These are phyloP conservation scores for Nematolebias whitei DNA, from an alignment of 2,113 vertebrate species.

Conservation along the genomic window DNA sequence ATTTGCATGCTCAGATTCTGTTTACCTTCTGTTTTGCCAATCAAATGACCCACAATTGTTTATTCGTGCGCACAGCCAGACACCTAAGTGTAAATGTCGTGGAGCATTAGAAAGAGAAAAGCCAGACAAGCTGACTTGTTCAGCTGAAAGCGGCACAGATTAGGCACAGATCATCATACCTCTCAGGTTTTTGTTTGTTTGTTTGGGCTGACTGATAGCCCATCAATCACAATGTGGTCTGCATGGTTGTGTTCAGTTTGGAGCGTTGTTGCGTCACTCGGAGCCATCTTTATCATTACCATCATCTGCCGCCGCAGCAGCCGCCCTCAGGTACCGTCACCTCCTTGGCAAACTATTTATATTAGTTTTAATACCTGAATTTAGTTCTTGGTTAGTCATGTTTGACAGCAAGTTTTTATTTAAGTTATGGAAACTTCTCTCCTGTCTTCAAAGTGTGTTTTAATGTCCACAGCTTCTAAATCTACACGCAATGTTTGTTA, in stretches of 20 bases:
- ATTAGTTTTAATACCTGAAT: constrained; percentile 9
- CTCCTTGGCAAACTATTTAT: background rate
- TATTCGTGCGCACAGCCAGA: constrained; percentile 11
- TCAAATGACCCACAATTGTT: constrained; percentile 67
- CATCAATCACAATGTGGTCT: constrained; percentile 54
- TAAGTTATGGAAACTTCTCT: constrained; percentile 4
- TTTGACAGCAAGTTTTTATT: constrained; percentile 27
- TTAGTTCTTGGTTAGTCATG: constrained; percentile 32
- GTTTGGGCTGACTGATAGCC: constrained; percentile 22
- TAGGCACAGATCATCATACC: background rate
- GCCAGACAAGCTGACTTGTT: constrained; percentile 9
- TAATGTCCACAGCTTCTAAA: too few species aligned
- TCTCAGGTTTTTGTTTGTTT: background rate
- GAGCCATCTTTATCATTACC: constrained; percentile 52
- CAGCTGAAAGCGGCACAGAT: constrained; percentile 13
- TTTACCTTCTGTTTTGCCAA: constrained; percentile 66
- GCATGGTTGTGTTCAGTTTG: constrained; percentile 53
- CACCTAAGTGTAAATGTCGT: constrained; percentile 18
- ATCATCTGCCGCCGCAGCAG: constrained; percentile 53
- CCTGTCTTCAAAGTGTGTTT: constrained; percentile 9
- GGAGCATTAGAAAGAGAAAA: constrained; percentile 12
- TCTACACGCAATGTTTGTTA: constrained; percentile 29
- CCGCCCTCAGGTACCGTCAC: constrained; percentile 54
- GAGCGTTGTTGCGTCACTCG: constrained; percentile 61
- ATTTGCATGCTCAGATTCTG: constrained; percentile 72